Conservation (phyloP, 2,113 vertebrate species). For the Cyphomyrus discorhynchus region DNA sequence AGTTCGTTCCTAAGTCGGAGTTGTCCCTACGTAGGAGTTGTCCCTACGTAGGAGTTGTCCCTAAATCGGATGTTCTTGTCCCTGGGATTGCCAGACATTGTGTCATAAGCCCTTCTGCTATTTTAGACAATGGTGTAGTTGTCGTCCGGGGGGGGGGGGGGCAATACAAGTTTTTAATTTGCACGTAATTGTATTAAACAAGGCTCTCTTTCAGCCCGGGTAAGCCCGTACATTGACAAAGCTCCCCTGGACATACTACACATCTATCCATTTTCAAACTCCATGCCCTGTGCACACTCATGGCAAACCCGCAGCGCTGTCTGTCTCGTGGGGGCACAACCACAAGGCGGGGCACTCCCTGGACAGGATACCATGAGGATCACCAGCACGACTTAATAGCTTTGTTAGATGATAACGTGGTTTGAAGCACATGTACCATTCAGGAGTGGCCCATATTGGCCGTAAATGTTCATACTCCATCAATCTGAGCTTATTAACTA, state of each 20-base stretch:
- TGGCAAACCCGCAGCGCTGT: not conserved
- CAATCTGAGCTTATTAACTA: conserved; percentile 44
- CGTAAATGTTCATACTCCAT: conserved; percentile 36
- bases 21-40: not conserved
- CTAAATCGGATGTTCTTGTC: too few species aligned
- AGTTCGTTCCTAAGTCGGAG: not conserved
- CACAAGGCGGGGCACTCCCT: not conserved
- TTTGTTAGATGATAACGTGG: not conserved
- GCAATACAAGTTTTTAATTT: too few species aligned
- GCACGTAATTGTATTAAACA: too few species aligned
- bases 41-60: too few species aligned
- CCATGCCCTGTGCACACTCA: not conserved
- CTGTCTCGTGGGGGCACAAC: not conserved
- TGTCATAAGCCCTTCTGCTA: too few species aligned
- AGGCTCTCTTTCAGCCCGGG: not conserved
- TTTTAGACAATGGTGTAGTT: too few species aligned
- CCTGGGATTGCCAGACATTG: not conserved
- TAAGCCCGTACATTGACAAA: too few species aligned
- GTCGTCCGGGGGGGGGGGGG: too few species aligned
- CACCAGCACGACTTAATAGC: not conserved
- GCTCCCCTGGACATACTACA: not conserved
- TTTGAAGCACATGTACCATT: not conserved
- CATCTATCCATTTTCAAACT: not conserved
- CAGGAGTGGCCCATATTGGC: conserved; percentile 9
- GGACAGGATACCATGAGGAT: not conserved